A percentile compares a stretch with the other conserved stretches of the same genome.
Evolutionary conservation across 2,113 vertebrate species (phyloP).

Genomic region (Carettochelys insculpta): DNA sequence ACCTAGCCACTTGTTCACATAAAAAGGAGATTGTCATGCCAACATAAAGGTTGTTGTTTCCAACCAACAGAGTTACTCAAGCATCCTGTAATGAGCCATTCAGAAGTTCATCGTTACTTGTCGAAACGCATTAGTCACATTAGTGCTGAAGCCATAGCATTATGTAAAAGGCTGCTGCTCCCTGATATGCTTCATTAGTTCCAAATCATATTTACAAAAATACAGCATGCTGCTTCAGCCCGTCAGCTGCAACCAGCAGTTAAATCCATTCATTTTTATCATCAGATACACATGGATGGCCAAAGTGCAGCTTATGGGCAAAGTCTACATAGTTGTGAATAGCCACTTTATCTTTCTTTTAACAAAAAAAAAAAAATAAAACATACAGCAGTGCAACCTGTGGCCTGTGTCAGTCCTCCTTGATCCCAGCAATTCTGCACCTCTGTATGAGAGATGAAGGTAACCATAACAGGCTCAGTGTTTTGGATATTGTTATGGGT

Average conservation of each 20-base stretch:
- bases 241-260: conserved; percentile 10
- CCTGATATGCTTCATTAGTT: conserved; percentile 60
- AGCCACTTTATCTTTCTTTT: background rate
- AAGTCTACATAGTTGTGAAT: background rate
- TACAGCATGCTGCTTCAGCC: conserved; percentile 61
- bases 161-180: conserved; percentile 53
- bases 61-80: conserved; percentile 70
- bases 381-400: background rate
- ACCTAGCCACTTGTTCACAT: conserved; percentile 43
- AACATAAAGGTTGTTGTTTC: conserved; percentile 75
- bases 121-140: conserved; percentile 74
- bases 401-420: background rate
- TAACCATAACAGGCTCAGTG: conserved; percentile 14
- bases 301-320: conserved; percentile 5
- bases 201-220: conserved; percentile 56
- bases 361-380: no score
- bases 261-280: conserved; percentile 33
- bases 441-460: background rate
- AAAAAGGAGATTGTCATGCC: conserved; percentile 51
- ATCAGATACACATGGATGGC: background rate
- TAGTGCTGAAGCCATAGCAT: conserved; percentile 59
- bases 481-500: background rate
- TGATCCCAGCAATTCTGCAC: background rate
- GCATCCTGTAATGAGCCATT: conserved; percentile 74
- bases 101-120: conserved; percentile 74